Evolutionary conservation across 2,888 invertebrate genomes (phyloP), one percentile per base, ranked within the genome.

Genomic region (Drosophila melanosoma): DNA sequence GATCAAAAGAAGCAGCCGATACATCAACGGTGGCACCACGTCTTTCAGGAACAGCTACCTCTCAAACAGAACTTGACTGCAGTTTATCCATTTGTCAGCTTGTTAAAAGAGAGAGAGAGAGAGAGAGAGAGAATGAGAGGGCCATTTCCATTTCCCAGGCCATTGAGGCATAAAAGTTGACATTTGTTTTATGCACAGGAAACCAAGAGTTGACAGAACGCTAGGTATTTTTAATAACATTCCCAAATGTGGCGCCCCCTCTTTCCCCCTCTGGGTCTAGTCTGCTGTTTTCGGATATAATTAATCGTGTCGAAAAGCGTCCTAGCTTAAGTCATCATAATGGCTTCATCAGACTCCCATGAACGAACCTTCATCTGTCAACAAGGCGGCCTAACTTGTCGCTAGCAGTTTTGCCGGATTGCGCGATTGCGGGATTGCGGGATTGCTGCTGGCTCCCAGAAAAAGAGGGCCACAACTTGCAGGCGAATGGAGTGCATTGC

Each of bases 11-110:
- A 53, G 12, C 72, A 57, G 69, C 59, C 83, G 80, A 84, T 84
- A 59, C 71, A 78, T 87, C 75, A 81, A 72, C 63, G 59, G 6
- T 17, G 26, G 49, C 53, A 58, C 35, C 53, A 45, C 54, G 61
- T 56, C 42, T 23, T 42, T 42, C 12, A 7, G n/a, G 15, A 45
- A 48, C 70, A 76, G 57, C 69, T 40, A 49, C 60, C 64, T 57
- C 52, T 63, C 20, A 51, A 56, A 52, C 51, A 52, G 63, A 83
- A 79, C 80, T 65, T 60, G 79, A 68, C 71, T 81, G 84, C 84
- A 82, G 66, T 81, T 79, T 81, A 87, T 87, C 87, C 81, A 85
- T 86, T 86, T 86, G 87, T 86, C 85, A 89, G 87, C 75, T 84
- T 76, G 82, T 74, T 79, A 77, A 66, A 65, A 54, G 71, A 77